phyloP scores from a whole-genome alignment of 1,140 invertebrate species.

The Nixonia krombeini region DNA sequence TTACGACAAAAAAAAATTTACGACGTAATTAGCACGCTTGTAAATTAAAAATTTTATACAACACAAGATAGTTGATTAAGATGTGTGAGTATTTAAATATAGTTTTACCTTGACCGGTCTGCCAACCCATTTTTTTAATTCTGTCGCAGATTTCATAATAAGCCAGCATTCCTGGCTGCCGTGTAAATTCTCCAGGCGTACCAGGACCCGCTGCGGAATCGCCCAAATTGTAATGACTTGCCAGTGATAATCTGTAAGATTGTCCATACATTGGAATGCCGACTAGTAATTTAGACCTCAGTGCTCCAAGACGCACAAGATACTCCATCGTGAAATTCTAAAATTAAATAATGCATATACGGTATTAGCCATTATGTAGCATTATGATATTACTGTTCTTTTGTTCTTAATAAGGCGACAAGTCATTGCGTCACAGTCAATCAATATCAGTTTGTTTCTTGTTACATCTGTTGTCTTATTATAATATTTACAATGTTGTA shows the following conservation, averaged over 20 bases:
- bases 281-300: constrained; percentile 84
- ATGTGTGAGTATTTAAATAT: too few relatives aligned
- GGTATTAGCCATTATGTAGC: neutral
- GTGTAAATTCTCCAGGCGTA: constrained; percentile 84
- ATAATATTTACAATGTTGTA: constrained; percentile 81
- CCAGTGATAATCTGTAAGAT: constrained; percentile 79
- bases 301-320: constrained; percentile 80
- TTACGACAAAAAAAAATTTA: too few relatives aligned
- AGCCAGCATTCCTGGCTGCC: constrained; percentile 90
- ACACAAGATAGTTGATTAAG: too few relatives aligned
- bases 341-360: constrained; percentile 35
- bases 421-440: too few relatives aligned
- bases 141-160: constrained; percentile 92
- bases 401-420: too few relatives aligned
- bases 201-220: constrained; percentile 79
- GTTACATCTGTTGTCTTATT: too few relatives aligned
- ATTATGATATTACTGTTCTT: too few relatives aligned
- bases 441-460: too few relatives aligned
- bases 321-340: constrained; percentile 86
- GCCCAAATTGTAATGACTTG: constrained; percentile 68
- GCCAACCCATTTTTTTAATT: constrained; percentile 70
- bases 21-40: too few relatives aligned
- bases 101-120: constrained; percentile 48
- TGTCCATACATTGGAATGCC: constrained; percentile 93
- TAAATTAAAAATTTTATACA: too few relatives aligned